A percentile compares a stretch with the other conserved stretches of the same genome.
Evolutionary conservation across 2,888 invertebrate genomes (phyloP).

Genomic region (Agriopis marginaria): DNA sequence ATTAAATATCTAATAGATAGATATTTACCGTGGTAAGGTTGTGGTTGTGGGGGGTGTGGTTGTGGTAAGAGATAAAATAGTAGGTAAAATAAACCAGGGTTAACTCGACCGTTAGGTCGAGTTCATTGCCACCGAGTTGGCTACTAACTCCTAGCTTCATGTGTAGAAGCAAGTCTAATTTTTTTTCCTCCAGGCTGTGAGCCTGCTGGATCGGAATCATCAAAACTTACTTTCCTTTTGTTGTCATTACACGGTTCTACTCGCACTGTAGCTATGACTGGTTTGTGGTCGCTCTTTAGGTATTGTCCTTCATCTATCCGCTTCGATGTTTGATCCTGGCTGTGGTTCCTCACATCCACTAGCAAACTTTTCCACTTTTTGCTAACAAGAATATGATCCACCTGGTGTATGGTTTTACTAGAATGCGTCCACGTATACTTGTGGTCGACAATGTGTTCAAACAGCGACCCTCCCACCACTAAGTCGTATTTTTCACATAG

Average conservation of each 20-base stretch:
- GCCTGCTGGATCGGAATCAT: background rate
- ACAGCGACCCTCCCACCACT: background rate
- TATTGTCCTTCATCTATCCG: background rate
- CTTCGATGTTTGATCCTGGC: background rate
- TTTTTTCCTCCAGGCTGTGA: background rate
- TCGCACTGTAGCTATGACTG: background rate
- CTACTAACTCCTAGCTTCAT: no score
- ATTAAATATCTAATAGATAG: no score
- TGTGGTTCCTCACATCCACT: background rate
- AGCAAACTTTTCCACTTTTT: background rate
- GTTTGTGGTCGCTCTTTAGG: background rate
- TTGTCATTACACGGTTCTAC: background rate
- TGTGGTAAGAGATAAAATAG: no score
- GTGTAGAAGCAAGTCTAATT: background rate
- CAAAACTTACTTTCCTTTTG: background rate
- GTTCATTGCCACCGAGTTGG: no score
- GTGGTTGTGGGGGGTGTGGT: no score
- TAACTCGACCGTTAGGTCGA: accelerated
- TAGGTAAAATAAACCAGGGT: no score
- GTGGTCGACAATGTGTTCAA: background rate
- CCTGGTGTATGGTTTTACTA: background rate
- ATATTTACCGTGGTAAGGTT: no score
- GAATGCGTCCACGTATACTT: background rate
- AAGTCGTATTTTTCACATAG: background rate
- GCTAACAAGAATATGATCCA: background rate